A percentile compares a stretch with the other conserved stretches of the same genome.
Evolutionary conservation across 1,140 invertebrate genomes (phyloP).

Genomic region (Sesamia nonagrioides): DNA sequence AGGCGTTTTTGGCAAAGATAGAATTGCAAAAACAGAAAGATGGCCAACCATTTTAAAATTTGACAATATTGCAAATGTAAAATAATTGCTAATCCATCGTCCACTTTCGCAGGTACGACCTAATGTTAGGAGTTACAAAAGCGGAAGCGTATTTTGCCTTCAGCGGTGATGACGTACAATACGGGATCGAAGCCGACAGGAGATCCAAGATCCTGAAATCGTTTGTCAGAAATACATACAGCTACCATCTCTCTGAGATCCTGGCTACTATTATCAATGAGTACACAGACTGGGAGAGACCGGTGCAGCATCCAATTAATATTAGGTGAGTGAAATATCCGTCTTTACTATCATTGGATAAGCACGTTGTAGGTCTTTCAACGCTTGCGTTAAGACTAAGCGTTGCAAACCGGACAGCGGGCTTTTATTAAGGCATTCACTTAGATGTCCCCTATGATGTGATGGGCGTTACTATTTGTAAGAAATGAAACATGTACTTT

Average conservation of each 20-base stretch:
- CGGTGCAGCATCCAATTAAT: slow-evolving; percentile 96
- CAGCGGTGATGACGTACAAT: slow-evolving; percentile 96
- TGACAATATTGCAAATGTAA: too few species aligned
- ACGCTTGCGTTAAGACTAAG: too few species aligned
- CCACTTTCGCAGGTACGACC: slow-evolving; percentile 91
- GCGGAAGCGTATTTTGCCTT: slow-evolving; percentile 96
- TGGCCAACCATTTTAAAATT: too few species aligned
- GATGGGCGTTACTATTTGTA: too few species aligned
- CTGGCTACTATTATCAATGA: slow-evolving; percentile 97
- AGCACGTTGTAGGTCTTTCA: too few species aligned
- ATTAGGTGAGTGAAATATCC: slow-evolving; percentile 88
- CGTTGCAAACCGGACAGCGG: too few species aligned
- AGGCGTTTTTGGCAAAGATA: too few species aligned
- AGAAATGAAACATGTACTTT: too few species aligned
- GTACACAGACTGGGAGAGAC: slow-evolving; percentile 98
- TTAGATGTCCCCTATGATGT: too few species aligned
- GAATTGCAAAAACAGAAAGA: too few species aligned
- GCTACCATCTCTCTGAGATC: slow-evolving; percentile 94
- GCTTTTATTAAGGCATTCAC: too few species aligned
- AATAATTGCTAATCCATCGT: neutral
- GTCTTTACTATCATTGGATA: too few species aligned
- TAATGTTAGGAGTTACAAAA: slow-evolving; percentile 97
- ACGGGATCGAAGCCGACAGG: slow-evolving; percentile 96
- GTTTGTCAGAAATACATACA: slow-evolving; percentile 97
- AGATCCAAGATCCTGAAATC: slow-evolving; percentile 96